Conservation (phyloP, 2,113 vertebrate genomes). For the Albula glossodonta region DNA sequence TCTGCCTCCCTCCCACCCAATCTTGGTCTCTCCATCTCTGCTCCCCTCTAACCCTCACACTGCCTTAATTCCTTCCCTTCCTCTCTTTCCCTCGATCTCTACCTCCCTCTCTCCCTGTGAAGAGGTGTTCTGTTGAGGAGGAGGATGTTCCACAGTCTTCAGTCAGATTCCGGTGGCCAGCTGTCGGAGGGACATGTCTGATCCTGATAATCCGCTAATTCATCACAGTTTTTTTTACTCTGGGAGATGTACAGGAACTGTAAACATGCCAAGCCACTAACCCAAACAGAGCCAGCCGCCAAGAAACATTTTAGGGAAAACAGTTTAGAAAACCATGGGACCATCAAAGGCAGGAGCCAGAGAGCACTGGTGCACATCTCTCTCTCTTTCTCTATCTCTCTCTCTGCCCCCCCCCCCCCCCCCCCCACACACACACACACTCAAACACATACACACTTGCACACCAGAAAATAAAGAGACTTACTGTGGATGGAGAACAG, state of each 20-base stretch:
- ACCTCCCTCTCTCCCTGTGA: background rate
- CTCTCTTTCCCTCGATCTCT: background rate
- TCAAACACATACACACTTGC: slow-evolving; percentile 1
- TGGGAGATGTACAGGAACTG: slow-evolving; percentile 36
- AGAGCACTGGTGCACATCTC: slow-evolving; percentile 7
- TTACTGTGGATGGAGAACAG: background rate
- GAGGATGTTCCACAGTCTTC: slow-evolving; percentile 23
- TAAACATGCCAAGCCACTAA: slow-evolving; percentile 50
- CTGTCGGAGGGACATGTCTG: slow-evolving; percentile 41
- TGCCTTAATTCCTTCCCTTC: background rate
- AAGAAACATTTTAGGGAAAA: slow-evolving; percentile 43
- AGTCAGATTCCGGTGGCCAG: slow-evolving; percentile 41
- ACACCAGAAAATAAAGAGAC: background rate
- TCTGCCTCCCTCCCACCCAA: background rate
- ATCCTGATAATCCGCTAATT: slow-evolving; percentile 49
- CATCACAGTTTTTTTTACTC: slow-evolving; percentile 32
- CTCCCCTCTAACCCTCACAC: background rate
- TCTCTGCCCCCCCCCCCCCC: background rate
- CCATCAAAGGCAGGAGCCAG: slow-evolving; percentile 42
- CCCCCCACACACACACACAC: background rate
- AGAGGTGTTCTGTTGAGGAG: background rate
- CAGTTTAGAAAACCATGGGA: slow-evolving; percentile 42
- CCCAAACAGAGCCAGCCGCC: slow-evolving; percentile 45
- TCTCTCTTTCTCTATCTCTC: slow-evolving; percentile 9
- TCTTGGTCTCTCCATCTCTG: background rate